A percentile compares a stretch with the other conserved stretches of the same genome.
Evolutionary conservation across 2,888 invertebrate species (phyloP).

Genomic region (Caenorhabditis uteleia): DNA sequence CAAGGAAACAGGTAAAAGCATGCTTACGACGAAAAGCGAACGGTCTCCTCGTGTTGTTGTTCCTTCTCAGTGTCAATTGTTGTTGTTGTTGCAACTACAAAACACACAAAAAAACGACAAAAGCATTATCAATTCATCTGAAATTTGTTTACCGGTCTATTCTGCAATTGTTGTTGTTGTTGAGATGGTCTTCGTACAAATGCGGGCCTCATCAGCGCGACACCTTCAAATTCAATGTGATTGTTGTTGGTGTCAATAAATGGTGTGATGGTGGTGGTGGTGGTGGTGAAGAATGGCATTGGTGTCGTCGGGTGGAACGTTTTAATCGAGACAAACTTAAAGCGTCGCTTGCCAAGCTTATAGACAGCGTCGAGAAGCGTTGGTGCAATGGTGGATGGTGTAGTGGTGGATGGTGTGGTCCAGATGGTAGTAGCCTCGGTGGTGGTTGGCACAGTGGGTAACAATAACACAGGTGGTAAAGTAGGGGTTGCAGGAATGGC

Average conservation of each 20-base stretch:
- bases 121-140: no score
- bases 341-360: slow-evolving; percentile 35
- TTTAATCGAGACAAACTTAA: slow-evolving; percentile 35
- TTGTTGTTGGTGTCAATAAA: no score
- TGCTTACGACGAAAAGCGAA: no score
- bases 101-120: no score
- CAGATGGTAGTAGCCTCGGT: slow-evolving; percentile 16
- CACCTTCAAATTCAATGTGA: background rate
- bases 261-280: background rate
- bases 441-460: slow-evolving; percentile 15
- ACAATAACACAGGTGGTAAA: no score
- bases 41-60: no score
- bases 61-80: no score
- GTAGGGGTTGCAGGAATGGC: slow-evolving; percentile 1
- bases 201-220: background rate
- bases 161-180: no score
- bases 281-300: slow-evolving; percentile 1
- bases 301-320: slow-evolving; percentile 26
- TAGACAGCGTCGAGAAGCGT: slow-evolving; percentile 31
- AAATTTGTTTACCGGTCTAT: no score
- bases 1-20: no score
- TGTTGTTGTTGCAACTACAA: no score
- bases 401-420: slow-evolving; percentile 22
- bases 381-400: slow-evolving; percentile 22
- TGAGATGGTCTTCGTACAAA: no score